A percentile compares a stretch with the other conserved stretches of the same genome.
These are phyloP conservation scores for Streblospio benedicti DNA, from an alignment of 1,140 invertebrate species.

Conservation along the genomic window DNA sequence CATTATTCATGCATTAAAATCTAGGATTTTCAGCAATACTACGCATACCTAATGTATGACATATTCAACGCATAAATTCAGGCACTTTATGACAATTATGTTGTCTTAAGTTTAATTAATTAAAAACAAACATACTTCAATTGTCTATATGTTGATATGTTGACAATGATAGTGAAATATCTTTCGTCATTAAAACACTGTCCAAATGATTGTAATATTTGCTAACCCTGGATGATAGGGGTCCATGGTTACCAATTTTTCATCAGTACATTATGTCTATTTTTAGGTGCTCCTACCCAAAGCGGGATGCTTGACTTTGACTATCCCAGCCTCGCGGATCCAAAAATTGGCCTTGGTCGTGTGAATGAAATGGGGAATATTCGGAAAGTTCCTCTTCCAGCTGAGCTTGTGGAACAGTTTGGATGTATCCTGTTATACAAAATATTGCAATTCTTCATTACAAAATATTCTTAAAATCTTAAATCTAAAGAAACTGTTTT, in stretches of 20 bases:
- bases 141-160: background rate
- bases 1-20: background rate
- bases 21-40: background rate
- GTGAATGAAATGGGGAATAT: constrained; percentile 65
- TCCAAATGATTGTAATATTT: no score
- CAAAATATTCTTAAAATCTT: no score
- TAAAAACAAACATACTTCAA: background rate
- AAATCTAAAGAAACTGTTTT: no score
- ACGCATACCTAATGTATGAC: background rate
- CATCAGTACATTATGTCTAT: no score
- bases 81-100: no score
- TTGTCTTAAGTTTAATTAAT: background rate
- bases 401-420: constrained; percentile 88
- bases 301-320: constrained; percentile 84
- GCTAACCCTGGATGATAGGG: no score
- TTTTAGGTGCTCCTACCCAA: no score
- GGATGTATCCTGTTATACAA: constrained; percentile 84
- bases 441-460: no score
- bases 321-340: constrained; percentile 67
- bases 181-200: no score
- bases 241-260: no score
- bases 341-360: constrained; percentile 52
- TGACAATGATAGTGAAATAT: no score
- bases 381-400: constrained; percentile 77
- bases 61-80: background rate